Conservation (phyloP, 2,888 invertebrate genomes). For the Vesta saturnalis region DNA sequence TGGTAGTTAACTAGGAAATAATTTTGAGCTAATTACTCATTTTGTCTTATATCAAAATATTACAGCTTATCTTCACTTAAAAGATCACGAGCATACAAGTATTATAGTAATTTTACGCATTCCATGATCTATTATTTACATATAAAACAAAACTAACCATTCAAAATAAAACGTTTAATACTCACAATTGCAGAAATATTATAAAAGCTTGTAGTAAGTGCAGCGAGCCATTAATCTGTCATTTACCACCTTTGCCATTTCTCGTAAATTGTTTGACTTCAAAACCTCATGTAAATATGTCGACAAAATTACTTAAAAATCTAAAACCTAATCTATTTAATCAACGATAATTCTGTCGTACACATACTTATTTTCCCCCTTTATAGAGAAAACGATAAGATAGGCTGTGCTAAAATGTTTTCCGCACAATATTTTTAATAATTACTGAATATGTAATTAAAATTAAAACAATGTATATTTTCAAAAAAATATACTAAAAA, state of each 20-base stretch:
- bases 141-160: neutral
- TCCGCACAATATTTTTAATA: too few species aligned
- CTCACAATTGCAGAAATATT: conserved; percentile 36
- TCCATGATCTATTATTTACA: too few species aligned
- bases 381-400: too few species aligned
- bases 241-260: conserved; percentile 33
- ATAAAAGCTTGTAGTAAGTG: conserved; percentile 38
- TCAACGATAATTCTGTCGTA: conserved; percentile 24
- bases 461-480: neutral
- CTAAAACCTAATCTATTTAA: conserved; percentile 34
- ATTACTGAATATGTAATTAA: too few species aligned
- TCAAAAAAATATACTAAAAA: neutral
- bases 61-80: too few species aligned
- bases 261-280: conserved; percentile 36
- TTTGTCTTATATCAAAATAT: too few species aligned
- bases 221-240: conserved; percentile 43
- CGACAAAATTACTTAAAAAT: conserved; percentile 34
- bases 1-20: too few species aligned
- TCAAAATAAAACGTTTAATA: conserved; percentile 11
- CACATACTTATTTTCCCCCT: neutral
- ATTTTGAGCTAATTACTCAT: too few species aligned
- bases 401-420: too few species aligned
- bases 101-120: too few species aligned
- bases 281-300: conserved; percentile 39
- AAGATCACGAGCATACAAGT: too few species aligned